Evolutionary conservation across 2,888 invertebrate species (phyloP), one percentile per base, ranked within the genome.

Genomic region (Thumatha senex): DNA sequence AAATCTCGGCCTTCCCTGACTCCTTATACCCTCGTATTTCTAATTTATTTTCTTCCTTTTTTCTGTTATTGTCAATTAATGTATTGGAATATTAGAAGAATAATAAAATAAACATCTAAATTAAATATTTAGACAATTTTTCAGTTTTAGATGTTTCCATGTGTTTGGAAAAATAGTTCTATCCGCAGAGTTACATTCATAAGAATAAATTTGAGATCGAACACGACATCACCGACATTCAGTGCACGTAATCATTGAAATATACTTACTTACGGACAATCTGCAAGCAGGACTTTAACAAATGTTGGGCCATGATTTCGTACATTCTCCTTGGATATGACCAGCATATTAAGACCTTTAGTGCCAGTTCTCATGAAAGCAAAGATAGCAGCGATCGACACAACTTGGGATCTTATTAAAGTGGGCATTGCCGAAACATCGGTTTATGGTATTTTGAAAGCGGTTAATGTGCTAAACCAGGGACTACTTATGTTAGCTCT

Each of bases 381-480:
- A 40, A 46, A 64, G 53, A 55, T 40, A 54, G 47, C 48, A 45
- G 36, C 36, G 14, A 55, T 61, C 51, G 46, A 54, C 48, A 55
- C 48, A 50, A 61, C 57, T 60, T 59, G 24, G 50, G 82, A 45
- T 74, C 82, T 54, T 7, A 14, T 33, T 67, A 70, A 11, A 58
- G 43, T 82, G 78, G 84, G 48, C 61, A 60, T 58, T 51, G 65
- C 49, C 40, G 69, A 66, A 77, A 80, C 81, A 80, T 84, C 78
- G 80, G 81, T 80, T 76, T 61, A 67, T 70, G 72, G 74, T 72
- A 82, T 81, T 80, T 81, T 78, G 78, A 75, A 67, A 65, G 67
- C 70, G 70, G 79, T 74, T 78, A 85, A 85, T 82, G 83, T 85
- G 84, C 82, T 78, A 77, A 82, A 83, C 86, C 84, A 84, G 83